Base-by-base conservation (phyloP, 2,113 vertebrate species). In the Entosphenus tridentatus region DNA sequence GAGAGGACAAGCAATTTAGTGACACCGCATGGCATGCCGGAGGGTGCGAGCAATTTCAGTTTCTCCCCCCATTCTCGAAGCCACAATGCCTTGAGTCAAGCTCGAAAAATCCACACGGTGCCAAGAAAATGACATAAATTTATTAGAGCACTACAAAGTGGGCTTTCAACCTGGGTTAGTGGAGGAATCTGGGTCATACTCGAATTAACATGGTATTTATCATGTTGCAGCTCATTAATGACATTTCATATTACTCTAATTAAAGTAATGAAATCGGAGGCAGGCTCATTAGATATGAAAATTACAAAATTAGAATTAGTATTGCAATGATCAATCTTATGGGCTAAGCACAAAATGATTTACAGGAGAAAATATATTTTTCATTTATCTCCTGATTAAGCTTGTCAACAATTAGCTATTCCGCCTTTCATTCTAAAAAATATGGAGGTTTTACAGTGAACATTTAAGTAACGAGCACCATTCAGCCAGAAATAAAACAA, bases 281-380 rank as follows among this genome's bases (percentile, higher is more conserved):
- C 93, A 96, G 87, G 62, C 87, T 88, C 92, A 98, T 98, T 96
- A 98, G 95, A 98, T 96, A 96, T 96, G 95, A 91, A 98, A 98
- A 98, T 96, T 96, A 96, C 87, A 86, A 87, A 95, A 96, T 95
- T 96, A 96, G 96, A 95, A 65, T 65, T 65, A 18, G 8, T 65
- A 65, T 65, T 65, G 62, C 62, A 18, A 65, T 65, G 62, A 65
- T 65, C 62, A 65, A 65, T 65, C 62, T 65, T 65, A 65, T 16
- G 62, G 62, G 62, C n/a, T 16, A 65, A 65, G 62, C n/a, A 18
- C 18, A 16, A 65, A 65, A 65, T 65, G 62, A 18, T 65, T 65
- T 65, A 65, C n/a, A 18, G 62, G 14, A 65, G 62, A 18, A 65
- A 65, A 65, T 65, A 65, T 65, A 65, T 65, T 16, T 65, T 65